Evolutionary conservation across 2,797 vertebrate species (phyloP).

Genomic region (Hipposideros larvatus): DNA sequence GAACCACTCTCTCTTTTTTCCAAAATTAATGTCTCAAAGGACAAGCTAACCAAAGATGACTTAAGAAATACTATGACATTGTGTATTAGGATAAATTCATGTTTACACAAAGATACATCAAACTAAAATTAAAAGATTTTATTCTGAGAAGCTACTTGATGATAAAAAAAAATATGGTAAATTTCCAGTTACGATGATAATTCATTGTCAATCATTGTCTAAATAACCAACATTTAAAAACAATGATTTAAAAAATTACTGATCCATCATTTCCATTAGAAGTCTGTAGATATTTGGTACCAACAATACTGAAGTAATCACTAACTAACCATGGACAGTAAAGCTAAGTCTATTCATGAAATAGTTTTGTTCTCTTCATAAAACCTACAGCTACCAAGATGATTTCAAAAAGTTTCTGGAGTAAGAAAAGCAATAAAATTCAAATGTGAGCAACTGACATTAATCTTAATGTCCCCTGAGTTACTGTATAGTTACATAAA

Average conservation of each 20-base stretch:
- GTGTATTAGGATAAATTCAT: neutral
- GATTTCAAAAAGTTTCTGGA: neutral
- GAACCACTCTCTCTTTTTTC: neutral
- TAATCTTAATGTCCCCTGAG: neutral
- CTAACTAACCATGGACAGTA: neutral
- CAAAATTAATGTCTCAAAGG: neutral
- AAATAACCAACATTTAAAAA: neutral
- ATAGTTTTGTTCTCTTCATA: neutral
- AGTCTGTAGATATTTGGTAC: neutral
- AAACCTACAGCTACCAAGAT: neutral
- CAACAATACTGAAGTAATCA: neutral
- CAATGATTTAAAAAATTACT: neutral
- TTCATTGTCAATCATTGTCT: neutral
- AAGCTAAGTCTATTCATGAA: neutral
- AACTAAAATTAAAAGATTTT: neutral
- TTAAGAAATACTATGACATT: neutral
- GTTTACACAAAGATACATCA: neutral
- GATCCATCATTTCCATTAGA: neutral
- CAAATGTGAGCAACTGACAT: neutral
- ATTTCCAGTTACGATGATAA: neutral
- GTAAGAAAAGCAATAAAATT: neutral
- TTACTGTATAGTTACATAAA: neutral
- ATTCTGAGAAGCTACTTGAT: neutral
- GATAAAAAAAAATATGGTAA: neutral
- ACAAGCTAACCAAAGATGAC: neutral